These are phyloP conservation scores for Xylophagus ater DNA, from an alignment of 2,888 invertebrate genomes.

Conservation along the genomic window DNA sequence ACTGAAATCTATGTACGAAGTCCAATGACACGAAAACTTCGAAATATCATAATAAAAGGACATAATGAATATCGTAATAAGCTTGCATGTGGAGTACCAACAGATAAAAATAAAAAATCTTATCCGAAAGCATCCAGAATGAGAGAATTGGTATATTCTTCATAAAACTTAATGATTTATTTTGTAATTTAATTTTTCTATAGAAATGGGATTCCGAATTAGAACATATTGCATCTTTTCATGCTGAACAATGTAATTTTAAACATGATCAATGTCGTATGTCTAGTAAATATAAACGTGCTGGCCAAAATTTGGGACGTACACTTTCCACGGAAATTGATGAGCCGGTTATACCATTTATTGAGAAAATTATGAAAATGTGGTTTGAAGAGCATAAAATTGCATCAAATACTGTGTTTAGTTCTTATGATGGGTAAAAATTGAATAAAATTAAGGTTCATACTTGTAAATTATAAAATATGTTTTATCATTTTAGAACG, in stretches of 20 bases:
- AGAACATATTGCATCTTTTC: slow-evolving; percentile 3
- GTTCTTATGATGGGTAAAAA: slow-evolving; percentile 1
- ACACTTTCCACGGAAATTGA: too few species aligned
- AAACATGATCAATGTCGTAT: slow-evolving; percentile 4
- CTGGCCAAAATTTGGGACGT: slow-evolving; percentile 8
- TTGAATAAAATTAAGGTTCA: neutral
- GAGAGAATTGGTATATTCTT: slow-evolving; percentile 6
- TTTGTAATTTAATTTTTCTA: too few species aligned
- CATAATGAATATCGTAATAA: slow-evolving; percentile 7
- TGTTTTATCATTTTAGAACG: neutral
- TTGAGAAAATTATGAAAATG: neutral
- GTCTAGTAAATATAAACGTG: neutral
- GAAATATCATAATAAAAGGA: neutral
- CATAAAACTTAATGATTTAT: too few species aligned
- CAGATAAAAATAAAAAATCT: neutral
- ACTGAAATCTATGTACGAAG: neutral
- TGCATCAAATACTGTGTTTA: neutral
- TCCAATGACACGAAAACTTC: neutral
- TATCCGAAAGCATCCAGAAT: slow-evolving; percentile 3
- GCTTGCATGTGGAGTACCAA: slow-evolving; percentile 1
- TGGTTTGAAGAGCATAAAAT: neutral
- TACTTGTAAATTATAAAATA: neutral
- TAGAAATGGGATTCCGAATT: slow-evolving; percentile 6
- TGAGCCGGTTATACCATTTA: too few species aligned
- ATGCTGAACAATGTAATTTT: slow-evolving; percentile 6